phyloP scores from a whole-genome alignment of 2,797 vertebrate genomes.

The Bradypodion pumilum region DNA sequence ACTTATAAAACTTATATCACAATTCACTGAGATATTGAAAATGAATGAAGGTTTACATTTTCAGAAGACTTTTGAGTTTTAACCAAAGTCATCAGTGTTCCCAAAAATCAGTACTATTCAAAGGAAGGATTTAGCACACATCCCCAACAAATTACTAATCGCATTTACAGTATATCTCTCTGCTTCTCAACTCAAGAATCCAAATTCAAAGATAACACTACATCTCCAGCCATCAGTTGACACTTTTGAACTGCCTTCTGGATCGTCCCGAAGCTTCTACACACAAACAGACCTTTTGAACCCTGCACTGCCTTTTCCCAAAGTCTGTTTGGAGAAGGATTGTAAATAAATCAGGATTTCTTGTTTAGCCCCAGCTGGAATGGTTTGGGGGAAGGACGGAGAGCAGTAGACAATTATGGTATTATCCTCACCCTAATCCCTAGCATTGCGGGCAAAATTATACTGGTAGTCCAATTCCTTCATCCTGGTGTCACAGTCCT shows the following conservation, averaged over 20 bases:
- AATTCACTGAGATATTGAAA: constrained; percentile 21
- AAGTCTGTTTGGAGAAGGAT: neutral
- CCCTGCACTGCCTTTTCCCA: neutral
- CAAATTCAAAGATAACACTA: neutral
- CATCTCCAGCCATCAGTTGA: neutral
- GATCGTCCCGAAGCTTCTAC: constrained; percentile 37
- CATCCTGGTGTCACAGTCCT: constrained; percentile 17
- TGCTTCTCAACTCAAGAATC: neutral
- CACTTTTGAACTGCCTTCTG: neutral
- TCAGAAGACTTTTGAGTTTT: constrained; percentile 22
- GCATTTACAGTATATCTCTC: fast-evolving
- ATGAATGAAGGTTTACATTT: neutral
- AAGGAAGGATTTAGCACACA: neutral
- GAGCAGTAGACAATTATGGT: neutral
- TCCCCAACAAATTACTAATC: neutral
- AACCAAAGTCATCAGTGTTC: neutral
- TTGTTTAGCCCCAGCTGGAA: constrained; percentile 18
- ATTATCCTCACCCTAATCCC: neutral
- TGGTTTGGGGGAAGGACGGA: neutral
- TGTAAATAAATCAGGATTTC: constrained; percentile 27
- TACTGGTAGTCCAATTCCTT: constrained; percentile 13
- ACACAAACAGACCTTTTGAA: neutral
- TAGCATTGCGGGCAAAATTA: constrained; percentile 15
- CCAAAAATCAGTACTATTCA: neutral
- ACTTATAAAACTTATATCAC: constrained; percentile 71